Evolutionary conservation across 2,113 vertebrate genomes (phyloP).

Genomic region (Pogonocichla stellata): DNA sequence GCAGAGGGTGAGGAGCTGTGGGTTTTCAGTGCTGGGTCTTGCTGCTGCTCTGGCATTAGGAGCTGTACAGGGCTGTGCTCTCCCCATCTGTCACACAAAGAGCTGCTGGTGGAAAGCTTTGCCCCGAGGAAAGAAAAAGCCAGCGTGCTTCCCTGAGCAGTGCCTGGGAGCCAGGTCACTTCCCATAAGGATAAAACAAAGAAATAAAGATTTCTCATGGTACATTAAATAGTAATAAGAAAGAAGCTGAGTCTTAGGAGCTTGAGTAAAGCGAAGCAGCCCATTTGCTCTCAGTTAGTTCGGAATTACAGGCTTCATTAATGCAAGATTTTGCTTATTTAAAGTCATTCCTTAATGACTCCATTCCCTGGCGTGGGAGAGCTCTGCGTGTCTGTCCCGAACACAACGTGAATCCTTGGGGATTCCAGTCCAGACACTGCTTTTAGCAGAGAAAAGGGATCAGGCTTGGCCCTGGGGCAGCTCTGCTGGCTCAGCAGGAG

Average conservation of each 20-base stretch:
- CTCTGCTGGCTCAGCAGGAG: background rate
- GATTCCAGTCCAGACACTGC: background rate
- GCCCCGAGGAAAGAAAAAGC: background rate
- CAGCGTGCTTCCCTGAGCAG: background rate
- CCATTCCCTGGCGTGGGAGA: background rate
- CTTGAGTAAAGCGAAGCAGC: constrained; percentile 48
- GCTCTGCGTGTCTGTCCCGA: background rate
- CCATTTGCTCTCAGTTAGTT: constrained; percentile 66
- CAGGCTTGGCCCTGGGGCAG: accelerated
- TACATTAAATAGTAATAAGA: constrained; percentile 72
- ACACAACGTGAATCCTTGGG: background rate
- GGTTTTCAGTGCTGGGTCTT: background rate
- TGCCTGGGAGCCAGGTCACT: background rate
- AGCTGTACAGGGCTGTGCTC: background rate
- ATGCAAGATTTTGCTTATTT: constrained; percentile 72
- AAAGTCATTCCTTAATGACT: constrained; percentile 63
- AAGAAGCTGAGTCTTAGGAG: background rate
- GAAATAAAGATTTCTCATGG: constrained; percentile 9
- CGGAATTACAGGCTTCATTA: constrained; percentile 79
- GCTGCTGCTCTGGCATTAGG: background rate
- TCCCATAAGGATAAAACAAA: background rate
- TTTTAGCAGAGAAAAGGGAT: accelerated
- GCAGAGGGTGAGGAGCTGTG: background rate
- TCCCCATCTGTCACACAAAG: background rate
- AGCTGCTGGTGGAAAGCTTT: background rate